Conservation (phyloP, 2,797 vertebrate species). For the Prionace glauca region DNA sequence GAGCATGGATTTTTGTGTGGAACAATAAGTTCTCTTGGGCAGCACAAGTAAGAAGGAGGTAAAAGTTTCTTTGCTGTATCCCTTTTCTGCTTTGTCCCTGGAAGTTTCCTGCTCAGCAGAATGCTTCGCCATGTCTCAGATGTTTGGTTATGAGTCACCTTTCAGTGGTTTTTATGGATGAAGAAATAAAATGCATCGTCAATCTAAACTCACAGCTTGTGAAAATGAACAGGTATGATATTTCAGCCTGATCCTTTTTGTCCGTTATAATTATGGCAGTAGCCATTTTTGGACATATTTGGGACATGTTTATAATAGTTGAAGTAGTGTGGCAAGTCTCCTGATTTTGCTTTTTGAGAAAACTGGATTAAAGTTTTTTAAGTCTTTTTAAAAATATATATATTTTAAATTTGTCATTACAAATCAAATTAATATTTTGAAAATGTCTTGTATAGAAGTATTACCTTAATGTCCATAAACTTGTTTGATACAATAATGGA, state of each 20-base stretch:
- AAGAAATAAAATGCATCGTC: neutral
- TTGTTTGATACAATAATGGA: neutral
- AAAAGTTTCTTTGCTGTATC: neutral
- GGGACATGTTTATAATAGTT: neutral
- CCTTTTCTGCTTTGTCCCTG: neutral
- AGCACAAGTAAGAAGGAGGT: neutral
- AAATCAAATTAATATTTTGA: neutral
- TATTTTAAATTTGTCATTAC: neutral
- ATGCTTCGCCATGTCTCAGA: neutral
- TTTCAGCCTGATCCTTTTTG: neutral
- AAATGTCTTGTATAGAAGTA: neutral
- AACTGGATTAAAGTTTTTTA: neutral
- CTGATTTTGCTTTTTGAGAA: neutral
- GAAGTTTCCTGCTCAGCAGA: neutral
- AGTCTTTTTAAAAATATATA: neutral
- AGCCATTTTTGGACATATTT: neutral
- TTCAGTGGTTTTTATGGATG: neutral
- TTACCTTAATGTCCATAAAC: neutral
- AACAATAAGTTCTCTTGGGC: constrained; percentile 17
- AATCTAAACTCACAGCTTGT: neutral
- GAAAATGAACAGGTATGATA: constrained; percentile 12
- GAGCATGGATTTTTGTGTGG: constrained; percentile 9
- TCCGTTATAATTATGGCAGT: neutral
- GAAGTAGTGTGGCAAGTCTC: neutral
- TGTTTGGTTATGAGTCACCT: neutral